Evolutionary conservation across 2,113 vertebrate species (phyloP), one percentile per base, ranked within the genome.

Genomic region (Ochotona curzoniae): DNA sequence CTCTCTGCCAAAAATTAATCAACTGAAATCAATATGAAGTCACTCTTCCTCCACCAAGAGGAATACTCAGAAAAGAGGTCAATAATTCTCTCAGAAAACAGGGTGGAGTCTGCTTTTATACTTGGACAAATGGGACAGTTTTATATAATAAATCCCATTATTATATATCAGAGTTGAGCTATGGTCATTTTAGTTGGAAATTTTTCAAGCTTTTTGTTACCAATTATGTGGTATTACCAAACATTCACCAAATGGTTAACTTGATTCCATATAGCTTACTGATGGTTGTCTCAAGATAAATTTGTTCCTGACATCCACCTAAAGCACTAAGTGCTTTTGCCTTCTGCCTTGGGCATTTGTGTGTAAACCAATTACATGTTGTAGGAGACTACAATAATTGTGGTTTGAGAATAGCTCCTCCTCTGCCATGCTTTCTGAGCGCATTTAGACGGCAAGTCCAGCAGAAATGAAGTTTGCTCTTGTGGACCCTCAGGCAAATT

Each of bases 401-500:
- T 8, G 44, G 57, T 47, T 95, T 93, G 69, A 85, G 21, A 89
- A 70, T 47, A 88, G n/a, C 75, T 92, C 74, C 66, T 81, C 83
- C 60, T 64, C 61, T 93, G 26, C 51, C 61, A 90, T 87, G 82
- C 74, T 92, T 92, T 92, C 94, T 87, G 30, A 95, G 90, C 91
- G 21, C 57, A 51, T 89, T 86, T 95, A 90, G 69, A 54, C n/a
- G 82, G 61, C 76, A 89, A 90, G 87, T 83, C 85, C 86, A 69
- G 57, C 88, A 85, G 38, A 84, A 94, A 93, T 93, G 90, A 95
- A 90, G 90, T 95, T 51, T 83, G 69, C 85, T 83, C 88, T 64
- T 93, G 23, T 54, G 20, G 57, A 23, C 26, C 38, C 71, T 93
- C 63, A 63, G 30, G 78, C 35, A 92, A 85, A 70, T 88, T 84